A percentile compares a stretch with the other conserved stretches of the same genome.
Conservation (phyloP, 2,113 vertebrate species). For the Pycnonotus jocosus region DNA sequence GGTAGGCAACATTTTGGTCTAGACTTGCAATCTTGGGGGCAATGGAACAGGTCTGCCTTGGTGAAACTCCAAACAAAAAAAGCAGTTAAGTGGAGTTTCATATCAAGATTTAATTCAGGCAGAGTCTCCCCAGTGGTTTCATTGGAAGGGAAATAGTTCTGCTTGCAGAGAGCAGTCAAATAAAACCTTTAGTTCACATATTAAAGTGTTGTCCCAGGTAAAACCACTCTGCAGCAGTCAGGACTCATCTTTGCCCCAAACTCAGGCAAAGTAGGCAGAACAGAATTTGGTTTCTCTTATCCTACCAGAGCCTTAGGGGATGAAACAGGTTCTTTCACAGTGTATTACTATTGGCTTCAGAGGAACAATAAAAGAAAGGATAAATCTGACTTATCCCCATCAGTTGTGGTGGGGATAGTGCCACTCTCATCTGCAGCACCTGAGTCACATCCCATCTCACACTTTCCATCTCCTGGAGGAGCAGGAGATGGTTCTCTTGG, state of each 20-base stretch:
- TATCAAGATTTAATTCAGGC: neutral
- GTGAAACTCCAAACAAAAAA: neutral
- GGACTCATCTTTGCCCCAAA: neutral
- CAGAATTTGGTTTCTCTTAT: neutral
- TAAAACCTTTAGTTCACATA: rapidly evolving
- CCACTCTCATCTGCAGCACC: neutral
- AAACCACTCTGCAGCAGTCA: neutral
- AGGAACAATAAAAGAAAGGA: neutral
- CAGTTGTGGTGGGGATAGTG: neutral
- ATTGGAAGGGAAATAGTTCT: neutral
- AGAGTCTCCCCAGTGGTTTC: neutral
- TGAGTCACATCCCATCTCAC: neutral
- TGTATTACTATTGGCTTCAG: neutral
- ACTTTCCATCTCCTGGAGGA: neutral
- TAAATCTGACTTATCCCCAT: neutral
- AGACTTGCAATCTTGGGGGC: neutral
- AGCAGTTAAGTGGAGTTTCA: neutral
- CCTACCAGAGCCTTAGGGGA: neutral
- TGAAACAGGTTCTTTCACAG: neutral
- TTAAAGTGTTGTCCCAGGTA: neutral
- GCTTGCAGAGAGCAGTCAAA: neutral
- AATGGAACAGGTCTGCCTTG: neutral
- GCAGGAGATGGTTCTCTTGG: neutral
- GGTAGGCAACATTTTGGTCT: neutral
- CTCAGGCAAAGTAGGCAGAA: rapidly evolving